Percentiles rank a stretch among this genome's conserved stretches.
These are phyloP conservation scores for Sepioteuthis lessoniana DNA, from an alignment of 2,888 invertebrate species.

Conservation along the genomic window DNA sequence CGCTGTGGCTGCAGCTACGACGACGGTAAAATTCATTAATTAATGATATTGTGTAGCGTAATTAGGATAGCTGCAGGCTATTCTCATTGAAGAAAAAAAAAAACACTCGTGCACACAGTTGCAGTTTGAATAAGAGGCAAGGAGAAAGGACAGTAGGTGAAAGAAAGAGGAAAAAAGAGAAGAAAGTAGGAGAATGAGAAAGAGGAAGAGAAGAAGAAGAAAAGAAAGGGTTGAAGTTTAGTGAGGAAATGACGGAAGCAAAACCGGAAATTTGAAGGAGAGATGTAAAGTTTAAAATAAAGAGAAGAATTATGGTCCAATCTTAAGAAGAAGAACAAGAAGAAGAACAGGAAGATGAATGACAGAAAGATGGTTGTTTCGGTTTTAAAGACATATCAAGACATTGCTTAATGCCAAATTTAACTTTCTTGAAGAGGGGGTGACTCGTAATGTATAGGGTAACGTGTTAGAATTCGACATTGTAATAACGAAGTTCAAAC, in stretches of 20 bases:
- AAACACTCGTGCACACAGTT: too few species aligned
- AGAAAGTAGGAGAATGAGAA: background rate
- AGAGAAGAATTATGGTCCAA: too few species aligned
- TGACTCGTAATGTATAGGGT: too few species aligned
- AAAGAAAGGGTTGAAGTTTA: too few species aligned
- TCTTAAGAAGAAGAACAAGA: background rate
- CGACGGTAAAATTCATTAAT: background rate
- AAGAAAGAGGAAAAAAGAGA: background rate
- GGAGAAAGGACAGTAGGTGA: background rate
- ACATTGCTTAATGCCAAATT: too few species aligned
- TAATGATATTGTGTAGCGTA: conserved; percentile 23
- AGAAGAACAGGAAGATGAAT: background rate
- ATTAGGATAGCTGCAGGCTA: background rate
- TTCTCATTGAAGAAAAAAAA: background rate
- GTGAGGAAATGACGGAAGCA: background rate
- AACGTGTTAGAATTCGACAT: too few species aligned
- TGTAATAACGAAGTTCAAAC: too few species aligned
- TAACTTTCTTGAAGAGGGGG: too few species aligned
- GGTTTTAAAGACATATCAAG: too few species aligned
- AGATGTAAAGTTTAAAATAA: too few species aligned
- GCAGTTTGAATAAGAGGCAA: background rate
- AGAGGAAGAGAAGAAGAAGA: background rate
- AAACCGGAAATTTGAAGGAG: background rate
- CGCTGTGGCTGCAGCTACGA: background rate
- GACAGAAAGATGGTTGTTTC: too few species aligned